Evolutionary conservation across 2,113 vertebrate genomes (phyloP).

Genomic region (Etheostoma spectabile): DNA sequence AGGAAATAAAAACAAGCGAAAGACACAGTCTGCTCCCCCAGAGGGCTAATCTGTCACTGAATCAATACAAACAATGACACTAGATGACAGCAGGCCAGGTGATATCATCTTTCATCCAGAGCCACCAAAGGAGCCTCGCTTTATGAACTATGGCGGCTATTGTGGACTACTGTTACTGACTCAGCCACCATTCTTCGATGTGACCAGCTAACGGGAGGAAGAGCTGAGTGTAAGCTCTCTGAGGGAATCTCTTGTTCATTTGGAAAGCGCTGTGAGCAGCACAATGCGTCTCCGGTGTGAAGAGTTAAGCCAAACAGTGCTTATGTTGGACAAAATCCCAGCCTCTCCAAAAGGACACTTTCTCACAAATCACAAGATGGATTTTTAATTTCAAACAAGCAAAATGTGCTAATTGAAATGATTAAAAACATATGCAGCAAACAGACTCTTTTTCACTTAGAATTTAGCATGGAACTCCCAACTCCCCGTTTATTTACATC

Average conservation of each 20-base stretch:
- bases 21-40: conserved; percentile 53
- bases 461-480: not conserved
- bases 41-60: conserved; percentile 70
- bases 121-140: conserved; percentile 47
- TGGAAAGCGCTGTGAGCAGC: conserved; percentile 45
- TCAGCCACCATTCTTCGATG: conserved; percentile 53
- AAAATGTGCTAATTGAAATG: not conserved
- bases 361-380: not conserved
- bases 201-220: conserved; percentile 37
- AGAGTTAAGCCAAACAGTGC: conserved; percentile 19
- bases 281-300: conserved; percentile 40
- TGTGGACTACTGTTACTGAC: conserved; percentile 46
- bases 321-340: conserved; percentile 18
- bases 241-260: conserved; percentile 35
- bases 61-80: conserved; percentile 80
- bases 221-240: conserved; percentile 23
- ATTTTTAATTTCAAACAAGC: not conserved
- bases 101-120: conserved; percentile 70
- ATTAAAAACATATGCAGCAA: not conserved
- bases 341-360: not conserved
- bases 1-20: conserved; percentile 70
- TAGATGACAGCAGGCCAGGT: conserved; percentile 56
- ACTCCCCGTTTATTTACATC: not conserved
- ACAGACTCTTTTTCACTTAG: not conserved
- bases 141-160: conserved; percentile 45